Conservation (phyloP, 2,797 vertebrate genomes). For the Nothura maculosa region DNA sequence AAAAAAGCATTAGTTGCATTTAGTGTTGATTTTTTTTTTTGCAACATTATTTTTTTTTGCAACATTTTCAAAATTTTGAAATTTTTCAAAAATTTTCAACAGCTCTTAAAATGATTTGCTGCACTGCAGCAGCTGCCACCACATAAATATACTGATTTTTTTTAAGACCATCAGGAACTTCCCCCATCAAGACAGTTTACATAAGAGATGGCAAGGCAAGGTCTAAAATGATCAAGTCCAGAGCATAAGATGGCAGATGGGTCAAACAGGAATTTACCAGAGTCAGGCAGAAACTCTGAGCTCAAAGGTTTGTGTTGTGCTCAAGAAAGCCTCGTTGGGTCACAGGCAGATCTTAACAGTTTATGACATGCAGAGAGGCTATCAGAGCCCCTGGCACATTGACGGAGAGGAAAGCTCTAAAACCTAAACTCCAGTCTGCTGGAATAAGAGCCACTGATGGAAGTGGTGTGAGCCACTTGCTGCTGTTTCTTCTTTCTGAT, state of each 20-base stretch:
- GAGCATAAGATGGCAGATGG: rapidly evolving
- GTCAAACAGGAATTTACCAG: neutral
- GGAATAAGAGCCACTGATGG: neutral
- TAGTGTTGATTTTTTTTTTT: too few relatives aligned
- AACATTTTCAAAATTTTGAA: too few relatives aligned
- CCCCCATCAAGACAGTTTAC: neutral
- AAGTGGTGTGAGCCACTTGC: neutral
- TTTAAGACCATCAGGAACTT: neutral
- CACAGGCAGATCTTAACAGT: rapidly evolving
- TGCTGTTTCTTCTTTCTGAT: neutral
- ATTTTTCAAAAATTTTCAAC: neutral
- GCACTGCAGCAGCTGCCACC: neutral
- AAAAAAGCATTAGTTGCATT: neutral
- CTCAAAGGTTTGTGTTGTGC: rapidly evolving
- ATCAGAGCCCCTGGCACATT: rapidly evolving
- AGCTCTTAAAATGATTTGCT: neutral
- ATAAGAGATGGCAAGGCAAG: rapidly evolving
- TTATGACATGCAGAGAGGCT: rapidly evolving
- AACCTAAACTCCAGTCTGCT: neutral
- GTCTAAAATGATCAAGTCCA: rapidly evolving
- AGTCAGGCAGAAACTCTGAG: neutral
- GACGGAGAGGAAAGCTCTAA: neutral
- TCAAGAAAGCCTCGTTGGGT: neutral
- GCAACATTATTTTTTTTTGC: too few relatives aligned
- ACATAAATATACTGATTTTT: neutral